phyloP scores from a whole-genome alignment of 2,797 vertebrate species.

The Neopelma chrysocephalum region DNA sequence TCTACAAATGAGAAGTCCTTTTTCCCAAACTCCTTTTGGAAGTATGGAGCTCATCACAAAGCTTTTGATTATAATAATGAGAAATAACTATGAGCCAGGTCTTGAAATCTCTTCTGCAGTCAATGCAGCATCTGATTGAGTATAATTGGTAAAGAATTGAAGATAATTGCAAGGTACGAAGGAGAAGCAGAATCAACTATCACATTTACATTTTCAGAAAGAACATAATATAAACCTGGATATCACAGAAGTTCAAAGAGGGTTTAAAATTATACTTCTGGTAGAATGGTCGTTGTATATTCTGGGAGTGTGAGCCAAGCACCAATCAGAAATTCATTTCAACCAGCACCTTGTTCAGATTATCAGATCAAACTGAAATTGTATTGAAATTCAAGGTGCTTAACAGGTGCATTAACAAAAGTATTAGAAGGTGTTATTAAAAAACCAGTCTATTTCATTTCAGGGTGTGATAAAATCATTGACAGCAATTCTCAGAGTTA shows the following conservation, averaged over 20 bases:
- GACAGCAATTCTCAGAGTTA: background rate
- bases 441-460: background rate
- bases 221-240: background rate
- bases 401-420: conserved; percentile 10
- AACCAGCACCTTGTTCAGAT: background rate
- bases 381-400: conserved; percentile 23
- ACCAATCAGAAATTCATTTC: background rate
- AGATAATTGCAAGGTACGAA: conserved; percentile 16
- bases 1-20: conserved; percentile 10
- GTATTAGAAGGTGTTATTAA: conserved; percentile 10
- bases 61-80: conserved; percentile 25
- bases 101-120: conserved; percentile 14
- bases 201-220: conserved; percentile 24
- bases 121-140: background rate
- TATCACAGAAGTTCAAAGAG: background rate
- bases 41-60: background rate
- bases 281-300: background rate
- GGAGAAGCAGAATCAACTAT: background rate
- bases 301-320: background rate
- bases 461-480: conserved; percentile 26
- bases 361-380: conserved; percentile 19
- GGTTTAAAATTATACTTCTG: background rate
- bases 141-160: conserved; percentile 9
- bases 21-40: conserved; percentile 9
- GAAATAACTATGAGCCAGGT: background rate